Evolutionary conservation across 2,113 vertebrate species (phyloP), one percentile per base, ranked within the genome.

Genomic region (Syngnathus scovelli): DNA sequence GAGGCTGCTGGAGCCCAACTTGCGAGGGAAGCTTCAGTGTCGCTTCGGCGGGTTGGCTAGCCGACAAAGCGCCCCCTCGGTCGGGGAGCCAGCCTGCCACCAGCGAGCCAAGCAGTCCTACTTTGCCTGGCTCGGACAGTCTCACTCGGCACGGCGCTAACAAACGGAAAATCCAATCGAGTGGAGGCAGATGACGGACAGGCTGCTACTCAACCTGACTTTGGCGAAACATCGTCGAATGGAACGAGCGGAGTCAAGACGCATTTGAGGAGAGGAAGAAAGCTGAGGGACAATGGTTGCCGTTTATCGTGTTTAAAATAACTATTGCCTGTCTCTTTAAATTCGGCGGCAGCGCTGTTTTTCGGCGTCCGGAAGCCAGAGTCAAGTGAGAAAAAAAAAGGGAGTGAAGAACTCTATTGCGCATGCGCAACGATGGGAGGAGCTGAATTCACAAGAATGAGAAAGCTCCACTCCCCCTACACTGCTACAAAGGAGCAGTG

Each of bases 271-370:
- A 23, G 27, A 33, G 72, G 23, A 83, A 86, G 87, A 67, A 76
- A 83, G 73, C 80, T 48, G 56, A 63, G 64, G 80, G 79, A 90
- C 86, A 90, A 90, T 88, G 85, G 89, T 90, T 78, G 74, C 79
- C 78, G 85, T 87, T 85, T 85, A 79, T 82, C 84, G 81, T 88
- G 70, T 85, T 86, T 90, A 74, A 89, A 90, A 87, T 81, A 90
- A 89, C 82, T 85, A 85, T 82, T 15, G 74, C 62, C 90, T 92
- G 91, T 93, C 91, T 91, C 91, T 93, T 93, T 93, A 92, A 92
- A 92, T 92, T 91, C 90, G 90, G 90, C 91, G 90, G 91, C 91
- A 90, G 91, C 88, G 82, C 80, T 88, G 84, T 83, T 76, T 87
- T 87, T 87, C 85, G 77, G 88, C 86, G 90, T 90, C 88, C 91